Percentiles rank a stretch among this genome's conserved stretches.
Evolutionary conservation across 2,888 invertebrate species (phyloP).

Genomic region (Acanthacorydalis orientalis): DNA sequence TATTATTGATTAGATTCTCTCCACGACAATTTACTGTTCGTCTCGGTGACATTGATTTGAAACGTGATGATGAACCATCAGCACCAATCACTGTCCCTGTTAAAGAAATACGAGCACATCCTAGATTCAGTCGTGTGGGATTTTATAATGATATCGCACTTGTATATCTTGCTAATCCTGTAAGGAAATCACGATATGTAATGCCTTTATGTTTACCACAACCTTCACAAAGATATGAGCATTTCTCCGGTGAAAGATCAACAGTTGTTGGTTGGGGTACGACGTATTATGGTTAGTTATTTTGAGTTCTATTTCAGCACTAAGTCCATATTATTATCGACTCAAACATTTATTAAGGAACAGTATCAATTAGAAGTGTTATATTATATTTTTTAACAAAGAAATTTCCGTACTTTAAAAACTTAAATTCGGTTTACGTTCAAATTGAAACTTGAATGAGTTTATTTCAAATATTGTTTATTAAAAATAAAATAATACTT

Average conservation of each 20-base stretch:
- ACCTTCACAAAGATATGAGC: conserved; percentile 36
- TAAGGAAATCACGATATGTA: conserved; percentile 67
- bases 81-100: conserved; percentile 66
- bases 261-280: conserved; percentile 91
- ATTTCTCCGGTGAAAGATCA: conserved; percentile 56
- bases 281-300: conserved; percentile 51
- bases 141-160: conserved; percentile 90
- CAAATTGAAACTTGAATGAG: too few species aligned
- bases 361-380: too few species aligned
- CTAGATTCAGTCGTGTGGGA: conserved; percentile 74
- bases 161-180: conserved; percentile 55
- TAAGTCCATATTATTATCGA: too few species aligned
- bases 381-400: too few species aligned
- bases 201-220: conserved; percentile 75
- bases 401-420: too few species aligned
- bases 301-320: too few species aligned
- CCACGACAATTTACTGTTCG: conserved; percentile 79
- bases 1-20: conserved; percentile 46
- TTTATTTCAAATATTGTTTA: too few species aligned
- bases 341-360: too few species aligned
- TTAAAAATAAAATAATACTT: too few species aligned
- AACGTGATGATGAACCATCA: conserved; percentile 70
- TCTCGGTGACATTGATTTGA: conserved; percentile 74
- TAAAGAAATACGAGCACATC: conserved; percentile 63
- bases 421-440: too few species aligned